phyloP scores from a whole-genome alignment of 2,888 invertebrate genomes.

The Tubulanus polymorphus region DNA sequence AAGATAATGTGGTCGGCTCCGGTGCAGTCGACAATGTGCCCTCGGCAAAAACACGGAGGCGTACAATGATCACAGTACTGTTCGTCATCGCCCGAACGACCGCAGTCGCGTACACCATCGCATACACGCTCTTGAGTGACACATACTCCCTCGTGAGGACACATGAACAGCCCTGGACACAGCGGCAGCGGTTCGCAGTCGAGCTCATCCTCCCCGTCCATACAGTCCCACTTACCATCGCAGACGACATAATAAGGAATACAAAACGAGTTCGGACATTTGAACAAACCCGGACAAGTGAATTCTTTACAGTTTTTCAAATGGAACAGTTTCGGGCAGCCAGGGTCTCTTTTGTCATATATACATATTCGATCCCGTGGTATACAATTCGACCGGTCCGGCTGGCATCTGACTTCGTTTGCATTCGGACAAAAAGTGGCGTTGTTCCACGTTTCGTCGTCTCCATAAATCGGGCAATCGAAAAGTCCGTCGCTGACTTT shows the following conservation, averaged over 20 bases:
- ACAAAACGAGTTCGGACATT: conserved; percentile 1
- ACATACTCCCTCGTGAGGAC: background rate
- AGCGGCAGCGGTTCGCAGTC: background rate
- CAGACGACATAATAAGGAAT: background rate
- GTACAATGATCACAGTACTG: background rate
- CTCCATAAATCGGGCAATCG: background rate
- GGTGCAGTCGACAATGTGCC: background rate
- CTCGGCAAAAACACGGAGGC: background rate
- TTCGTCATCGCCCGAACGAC: background rate
- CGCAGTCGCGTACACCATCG: conserved; percentile 1
- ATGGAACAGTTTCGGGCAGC: background rate
- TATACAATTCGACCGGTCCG: background rate
- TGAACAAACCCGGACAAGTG: conserved; percentile 2
- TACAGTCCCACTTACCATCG: conserved; percentile 1
- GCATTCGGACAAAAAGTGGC: background rate
- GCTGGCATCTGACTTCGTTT: background rate
- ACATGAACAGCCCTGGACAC: conserved; percentile 1
- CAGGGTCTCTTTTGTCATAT: background rate
- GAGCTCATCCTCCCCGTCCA: background rate
- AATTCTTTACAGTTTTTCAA: conserved; percentile 1
- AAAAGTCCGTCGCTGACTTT: background rate
- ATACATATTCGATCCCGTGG: background rate
- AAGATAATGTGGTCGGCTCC: background rate
- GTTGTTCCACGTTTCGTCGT: background rate
- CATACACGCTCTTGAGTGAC: background rate